Evolutionary conservation across 2,888 invertebrate genomes (phyloP), one percentile per base, ranked within the genome.

Genomic region (Orthonevra nobilis): DNA sequence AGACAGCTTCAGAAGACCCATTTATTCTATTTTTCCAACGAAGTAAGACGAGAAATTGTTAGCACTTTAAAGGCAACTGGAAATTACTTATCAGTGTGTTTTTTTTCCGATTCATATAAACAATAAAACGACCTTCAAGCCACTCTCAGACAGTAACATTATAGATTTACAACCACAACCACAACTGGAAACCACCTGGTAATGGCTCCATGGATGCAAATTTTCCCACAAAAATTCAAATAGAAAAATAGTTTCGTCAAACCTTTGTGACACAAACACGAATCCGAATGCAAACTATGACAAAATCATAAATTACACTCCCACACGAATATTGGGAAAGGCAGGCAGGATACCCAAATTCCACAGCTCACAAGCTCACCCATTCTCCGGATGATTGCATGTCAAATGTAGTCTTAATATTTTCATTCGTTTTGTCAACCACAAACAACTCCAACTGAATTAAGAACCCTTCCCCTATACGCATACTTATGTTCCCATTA

Each of bases 231-330:
- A 66, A n/a, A 30, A 32, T 38, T 50, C 32, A 72, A 52, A 56
- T 58, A 30, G n/a, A 58, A 14, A 72, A 64, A 73, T 73, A 34
- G 54, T 54, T 79, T 34, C 10, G 48, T 40, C 64, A 73, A 79
- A 79, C 54, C 69, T 75, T 61, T 61, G 52, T 73, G 73, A 79
- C 77, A 72, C 40, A 66, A 40, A 73, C 77, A 79, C 72, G 77
- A 72, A 52, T 34, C 26, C 42, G 30, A 61, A 54, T 52, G 23
- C 15, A 36, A 66, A 61, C 12, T 52, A 60, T 79, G 75, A 52
- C 50, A 70, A 77, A 77, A 64, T 70, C 70, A 77, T 70, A 70
- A 52, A 54, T 58, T 40, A 46, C 46, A 14, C 66, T 48, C 66
- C 58, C 61, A 26, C 32, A 38, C 40, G 23, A 30, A 15, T 10